Percentiles rank a stretch among this genome's conserved stretches.
These are phyloP conservation scores for Coryphaenoides rupestris DNA, from an alignment of 2,113 vertebrate species.

Conservation along the genomic window DNA sequence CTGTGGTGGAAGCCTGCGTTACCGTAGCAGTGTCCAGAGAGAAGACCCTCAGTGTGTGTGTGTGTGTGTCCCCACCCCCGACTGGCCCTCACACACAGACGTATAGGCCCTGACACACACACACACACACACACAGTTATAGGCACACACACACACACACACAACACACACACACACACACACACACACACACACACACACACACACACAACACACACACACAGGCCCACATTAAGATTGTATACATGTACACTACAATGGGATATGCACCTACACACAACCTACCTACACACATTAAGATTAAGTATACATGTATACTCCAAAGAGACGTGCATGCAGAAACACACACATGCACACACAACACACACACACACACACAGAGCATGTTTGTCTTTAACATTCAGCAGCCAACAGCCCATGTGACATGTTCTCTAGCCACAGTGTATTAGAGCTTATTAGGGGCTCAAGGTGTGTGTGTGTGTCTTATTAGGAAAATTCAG, in stretches of 20 bases:
- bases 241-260: too few species aligned
- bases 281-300: not conserved
- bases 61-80: too few species aligned
- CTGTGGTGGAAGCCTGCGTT: conserved; percentile 36
- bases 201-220: not conserved
- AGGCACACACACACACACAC: not conserved
- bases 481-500: conserved; percentile 73
- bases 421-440: conserved; percentile 66
- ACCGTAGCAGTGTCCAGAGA: conserved; percentile 23
- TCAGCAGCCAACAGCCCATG: conserved; percentile 75
- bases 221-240: too few species aligned
- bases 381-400: conserved; percentile 72
- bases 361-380: conserved; percentile 23
- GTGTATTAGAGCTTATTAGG: conserved; percentile 72
- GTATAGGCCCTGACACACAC: conserved; percentile 1
- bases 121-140: conserved; percentile 2
- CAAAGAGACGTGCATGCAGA: not conserved
- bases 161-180: conserved; percentile 2
- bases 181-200: conserved; percentile 1
- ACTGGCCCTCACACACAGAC: conserved; percentile 1
- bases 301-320: too few species aligned
- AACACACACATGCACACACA: conserved; percentile 13
- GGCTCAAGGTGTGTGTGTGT: conserved; percentile 53
- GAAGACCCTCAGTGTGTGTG: conserved; percentile 38
- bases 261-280: not conserved